Conservation (phyloP, 2,113 vertebrate genomes). For the Microcebus jonahi region DNA sequence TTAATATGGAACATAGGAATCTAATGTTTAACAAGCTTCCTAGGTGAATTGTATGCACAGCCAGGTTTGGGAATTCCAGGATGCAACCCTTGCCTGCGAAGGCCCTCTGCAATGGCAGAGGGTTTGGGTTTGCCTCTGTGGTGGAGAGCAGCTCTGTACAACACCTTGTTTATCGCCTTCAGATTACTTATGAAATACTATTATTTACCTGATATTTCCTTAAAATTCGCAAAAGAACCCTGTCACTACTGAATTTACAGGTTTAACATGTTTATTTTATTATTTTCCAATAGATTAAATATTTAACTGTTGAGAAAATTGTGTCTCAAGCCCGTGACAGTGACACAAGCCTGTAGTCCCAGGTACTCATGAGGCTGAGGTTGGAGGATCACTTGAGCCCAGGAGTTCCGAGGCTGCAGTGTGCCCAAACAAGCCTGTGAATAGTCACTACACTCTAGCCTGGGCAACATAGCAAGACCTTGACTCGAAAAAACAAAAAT, state of each 20-base stretch:
- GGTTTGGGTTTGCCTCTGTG: not conserved
- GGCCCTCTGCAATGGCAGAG: not conserved
- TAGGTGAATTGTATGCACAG: not conserved
- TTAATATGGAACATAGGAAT: not conserved
- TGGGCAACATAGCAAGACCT: not conserved
- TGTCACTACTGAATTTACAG: not conserved
- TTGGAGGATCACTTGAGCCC: not conserved
- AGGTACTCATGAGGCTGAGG: not conserved
- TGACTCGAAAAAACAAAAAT: not conserved
- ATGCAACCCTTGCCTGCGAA: not conserved
- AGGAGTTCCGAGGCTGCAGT: not conserved
- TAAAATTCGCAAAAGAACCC: not conserved
- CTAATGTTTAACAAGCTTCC: not conserved
- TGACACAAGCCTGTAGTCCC: not conserved
- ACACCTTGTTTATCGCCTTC: not conserved
- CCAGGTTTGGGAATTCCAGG: not conserved
- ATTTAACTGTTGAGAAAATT: not conserved
- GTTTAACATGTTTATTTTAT: not conserved
- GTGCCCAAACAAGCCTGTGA: not conserved
- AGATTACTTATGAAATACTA: not conserved
- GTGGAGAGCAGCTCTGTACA: too few species aligned
- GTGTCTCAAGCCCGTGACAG: not conserved
- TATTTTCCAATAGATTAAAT: not conserved
- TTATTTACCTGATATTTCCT: not conserved
- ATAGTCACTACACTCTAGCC: not conserved